Percentiles rank a stretch among this genome's conserved stretches.
phyloP scores from a whole-genome alignment of 2,113 vertebrate genomes.

The Hippocampus zosterae region DNA sequence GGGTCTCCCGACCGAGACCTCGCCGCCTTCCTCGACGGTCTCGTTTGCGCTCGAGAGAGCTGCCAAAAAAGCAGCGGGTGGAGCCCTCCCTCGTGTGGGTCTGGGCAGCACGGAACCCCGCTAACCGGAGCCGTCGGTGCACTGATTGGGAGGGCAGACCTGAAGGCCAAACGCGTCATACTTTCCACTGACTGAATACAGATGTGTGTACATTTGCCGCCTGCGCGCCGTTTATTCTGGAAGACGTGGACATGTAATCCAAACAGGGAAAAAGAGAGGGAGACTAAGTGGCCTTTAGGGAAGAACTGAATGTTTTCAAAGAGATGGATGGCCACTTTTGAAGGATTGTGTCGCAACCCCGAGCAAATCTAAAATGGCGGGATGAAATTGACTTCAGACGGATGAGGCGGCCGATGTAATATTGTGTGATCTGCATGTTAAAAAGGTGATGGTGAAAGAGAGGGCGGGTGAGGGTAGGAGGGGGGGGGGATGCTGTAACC shows the following conservation, averaged over 20 bases:
- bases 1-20: slow-evolving; percentile 64
- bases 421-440: slow-evolving; percentile 74
- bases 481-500: slow-evolving; percentile 54
- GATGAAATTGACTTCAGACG: slow-evolving; percentile 74
- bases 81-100: not conserved
- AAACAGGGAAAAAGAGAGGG: slow-evolving; percentile 42
- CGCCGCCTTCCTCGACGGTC: slow-evolving; percentile 68
- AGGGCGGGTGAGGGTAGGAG: too few species aligned
- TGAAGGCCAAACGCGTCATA: slow-evolving; percentile 67
- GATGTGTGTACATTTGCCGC: slow-evolving; percentile 38
- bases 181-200: slow-evolving; percentile 70
- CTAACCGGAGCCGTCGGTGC: slow-evolving; percentile 62
- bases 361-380: slow-evolving; percentile 71
- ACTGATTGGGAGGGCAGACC: slow-evolving; percentile 67
- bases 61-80: slow-evolving; percentile 69
- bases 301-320: slow-evolving; percentile 65
- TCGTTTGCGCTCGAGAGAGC: slow-evolving; percentile 59
- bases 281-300: slow-evolving; percentile 61
- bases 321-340: slow-evolving; percentile 72
- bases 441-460: slow-evolving; percentile 30
- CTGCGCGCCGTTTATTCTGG: slow-evolving; percentile 40
- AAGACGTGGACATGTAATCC: slow-evolving; percentile 52
- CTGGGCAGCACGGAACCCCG: slow-evolving; percentile 27
- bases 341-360: slow-evolving; percentile 69
- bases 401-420: slow-evolving; percentile 71